Evolutionary conservation across 2,888 invertebrate genomes (phyloP).

Genomic region (Scelioninae gen. 2): DNA sequence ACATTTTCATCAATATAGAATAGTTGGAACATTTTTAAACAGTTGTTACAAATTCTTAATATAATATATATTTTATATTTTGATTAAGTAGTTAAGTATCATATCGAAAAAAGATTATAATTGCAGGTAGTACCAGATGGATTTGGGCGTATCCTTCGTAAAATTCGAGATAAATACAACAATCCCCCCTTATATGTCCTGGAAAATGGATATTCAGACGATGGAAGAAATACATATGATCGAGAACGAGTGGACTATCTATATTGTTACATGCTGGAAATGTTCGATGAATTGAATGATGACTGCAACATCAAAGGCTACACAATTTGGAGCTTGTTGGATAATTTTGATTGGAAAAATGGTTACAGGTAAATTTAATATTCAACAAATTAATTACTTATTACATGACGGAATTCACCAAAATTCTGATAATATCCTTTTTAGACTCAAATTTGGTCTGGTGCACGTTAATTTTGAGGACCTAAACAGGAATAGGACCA

Average conservation of each 20-base stretch:
- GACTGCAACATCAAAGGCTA: constrained; percentile 77
- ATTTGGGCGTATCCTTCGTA: constrained; percentile 71
- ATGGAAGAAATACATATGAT: constrained; percentile 75
- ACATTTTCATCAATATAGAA: too few species aligned
- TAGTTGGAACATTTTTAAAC: too few species aligned
- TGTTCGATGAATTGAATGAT: constrained; percentile 70
- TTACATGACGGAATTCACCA: too few species aligned
- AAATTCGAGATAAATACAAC: constrained; percentile 72
- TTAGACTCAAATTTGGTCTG: constrained; percentile 82
- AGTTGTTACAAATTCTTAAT: too few species aligned
- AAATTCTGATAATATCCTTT: constrained; percentile 65
- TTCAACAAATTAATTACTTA: background rate
- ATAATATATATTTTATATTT: too few species aligned
- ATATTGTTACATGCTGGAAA: constrained; percentile 65
- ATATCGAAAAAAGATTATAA: background rate
- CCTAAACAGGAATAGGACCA: constrained; percentile 78
- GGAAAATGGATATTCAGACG: constrained; percentile 79
- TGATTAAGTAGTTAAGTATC: too few species aligned
- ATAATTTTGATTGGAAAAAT: constrained; percentile 80
- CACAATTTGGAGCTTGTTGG: constrained; percentile 80
- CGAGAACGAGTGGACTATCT: constrained; percentile 70
- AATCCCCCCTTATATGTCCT: constrained; percentile 75
- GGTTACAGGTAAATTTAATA: constrained; percentile 77
- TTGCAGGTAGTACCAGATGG: constrained; percentile 74
- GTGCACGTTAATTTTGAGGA: constrained; percentile 82